Percentiles rank a stretch among this genome's conserved stretches.
These are phyloP conservation scores for Pyrocoelia pectoralis DNA, from an alignment of 2,888 invertebrate species.

Conservation along the genomic window DNA sequence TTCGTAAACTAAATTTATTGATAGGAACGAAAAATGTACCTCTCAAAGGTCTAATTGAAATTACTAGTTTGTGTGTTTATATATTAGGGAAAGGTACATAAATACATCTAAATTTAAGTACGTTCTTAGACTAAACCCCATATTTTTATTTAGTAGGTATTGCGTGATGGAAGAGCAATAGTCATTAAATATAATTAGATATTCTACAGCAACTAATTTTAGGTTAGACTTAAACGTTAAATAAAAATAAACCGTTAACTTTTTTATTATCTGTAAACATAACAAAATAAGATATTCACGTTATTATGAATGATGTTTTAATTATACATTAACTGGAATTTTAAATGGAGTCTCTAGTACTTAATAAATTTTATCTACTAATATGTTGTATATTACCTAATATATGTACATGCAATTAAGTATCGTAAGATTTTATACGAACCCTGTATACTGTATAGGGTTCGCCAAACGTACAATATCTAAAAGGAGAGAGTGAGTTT, in stretches of 20 bases:
- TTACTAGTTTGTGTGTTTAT: too few relatives aligned
- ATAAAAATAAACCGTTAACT: constrained; percentile 10
- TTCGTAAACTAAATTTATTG: too few relatives aligned
- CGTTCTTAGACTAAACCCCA: background rate
- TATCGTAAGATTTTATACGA: too few relatives aligned
- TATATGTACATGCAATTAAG: too few relatives aligned
- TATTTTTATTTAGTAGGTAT: constrained; percentile 3
- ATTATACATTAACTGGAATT: background rate
- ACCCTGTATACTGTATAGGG: too few relatives aligned
- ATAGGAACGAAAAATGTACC: too few relatives aligned
- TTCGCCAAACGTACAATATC: too few relatives aligned
- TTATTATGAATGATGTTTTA: constrained; percentile 4
- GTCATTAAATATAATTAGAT: constrained; percentile 11
- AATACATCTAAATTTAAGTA: constrained; percentile 3
- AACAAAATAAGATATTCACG: constrained; percentile 7
- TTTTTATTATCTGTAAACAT: constrained; percentile 7
- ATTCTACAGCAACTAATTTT: constrained; percentile 8
- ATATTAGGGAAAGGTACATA: too few relatives aligned
- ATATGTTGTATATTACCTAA: background rate
- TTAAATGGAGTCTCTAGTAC: background rate
- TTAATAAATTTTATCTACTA: background rate
- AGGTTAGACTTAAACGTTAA: constrained; percentile 9
- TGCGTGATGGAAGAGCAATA: constrained; percentile 12
- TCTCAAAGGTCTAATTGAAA: too few relatives aligned
- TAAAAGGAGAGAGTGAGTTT: too few relatives aligned